Percentiles rank a stretch among this genome's conserved stretches.
These are phyloP conservation scores for Erpornis zantholeuca DNA, from an alignment of 2,113 vertebrate species.

Conservation along the genomic window DNA sequence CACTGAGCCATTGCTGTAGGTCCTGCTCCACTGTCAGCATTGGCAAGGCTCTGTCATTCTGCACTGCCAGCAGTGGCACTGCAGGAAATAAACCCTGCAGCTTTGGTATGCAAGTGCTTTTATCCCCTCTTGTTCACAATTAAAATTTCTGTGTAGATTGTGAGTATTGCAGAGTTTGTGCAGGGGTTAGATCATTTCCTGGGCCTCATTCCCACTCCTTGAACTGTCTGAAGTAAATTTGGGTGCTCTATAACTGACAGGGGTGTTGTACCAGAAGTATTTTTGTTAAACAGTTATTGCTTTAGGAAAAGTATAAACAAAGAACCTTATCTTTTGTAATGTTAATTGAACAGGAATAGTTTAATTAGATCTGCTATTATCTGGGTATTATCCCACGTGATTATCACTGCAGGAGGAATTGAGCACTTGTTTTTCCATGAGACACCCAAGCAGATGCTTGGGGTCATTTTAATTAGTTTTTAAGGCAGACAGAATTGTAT, in stretches of 20 bases:
- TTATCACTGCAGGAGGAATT: not conserved
- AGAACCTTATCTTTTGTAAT: not conserved
- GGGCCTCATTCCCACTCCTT: not conserved
- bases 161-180: not conserved
- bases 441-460: not conserved
- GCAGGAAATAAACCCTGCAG: not conserved
- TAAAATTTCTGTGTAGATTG: not conserved
- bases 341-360: not conserved
- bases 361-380: not conserved
- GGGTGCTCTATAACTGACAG: not conserved
- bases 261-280: not conserved
- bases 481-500: not conserved
- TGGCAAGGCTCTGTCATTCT: not conserved
- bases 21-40: not conserved
- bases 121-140: not conserved
- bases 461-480: not conserved
- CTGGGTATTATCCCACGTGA: not conserved
- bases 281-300: not conserved
- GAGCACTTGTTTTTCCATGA: not conserved
- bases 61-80: not conserved
- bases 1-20: accelerated
- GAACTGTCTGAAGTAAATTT: not conserved
- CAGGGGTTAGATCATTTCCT: not conserved
- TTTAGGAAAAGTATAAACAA: not conserved
- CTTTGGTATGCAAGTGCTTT: not conserved